phyloP scores from a whole-genome alignment of 1,140 invertebrate genomes.

The Dendroctonus valens region DNA sequence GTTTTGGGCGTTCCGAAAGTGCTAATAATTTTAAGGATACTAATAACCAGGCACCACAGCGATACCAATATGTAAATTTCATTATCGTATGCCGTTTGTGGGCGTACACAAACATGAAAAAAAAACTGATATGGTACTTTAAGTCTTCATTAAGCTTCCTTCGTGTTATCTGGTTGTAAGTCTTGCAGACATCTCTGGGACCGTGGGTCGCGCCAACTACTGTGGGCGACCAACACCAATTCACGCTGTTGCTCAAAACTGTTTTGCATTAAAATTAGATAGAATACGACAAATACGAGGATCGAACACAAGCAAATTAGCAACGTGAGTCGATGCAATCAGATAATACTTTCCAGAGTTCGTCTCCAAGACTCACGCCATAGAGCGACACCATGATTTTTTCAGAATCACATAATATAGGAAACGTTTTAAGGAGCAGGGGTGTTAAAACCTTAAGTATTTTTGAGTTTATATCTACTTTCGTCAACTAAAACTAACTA shows the following conservation, averaged over 20 bases:
- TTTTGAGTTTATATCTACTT: no score
- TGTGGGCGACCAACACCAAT: conserved; percentile 33
- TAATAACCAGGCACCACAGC: conserved; percentile 12
- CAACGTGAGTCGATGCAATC: no score
- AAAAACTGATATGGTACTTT: conserved; percentile 34
- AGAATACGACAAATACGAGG: neutral
- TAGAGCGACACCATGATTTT: no score
- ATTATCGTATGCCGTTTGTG: conserved; percentile 11
- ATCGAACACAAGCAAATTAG: no score
- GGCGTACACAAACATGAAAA: conserved; percentile 25
- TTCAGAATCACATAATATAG: no score
- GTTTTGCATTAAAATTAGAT: conserved; percentile 30
- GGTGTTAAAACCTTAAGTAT: no score
- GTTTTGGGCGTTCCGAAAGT: conserved; percentile 24
- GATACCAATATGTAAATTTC: conserved; percentile 31
- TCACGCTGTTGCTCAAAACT: conserved; percentile 23
- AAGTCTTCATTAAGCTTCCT: conserved; percentile 37
- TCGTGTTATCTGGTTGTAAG: conserved; percentile 36
- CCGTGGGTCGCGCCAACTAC: conserved; percentile 24
- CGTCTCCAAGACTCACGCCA: no score
- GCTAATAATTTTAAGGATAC: conserved; percentile 26
- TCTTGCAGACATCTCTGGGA: conserved; percentile 22
- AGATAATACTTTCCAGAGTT: no score
- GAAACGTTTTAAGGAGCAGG: no score
- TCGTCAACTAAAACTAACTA: no score